A percentile compares a stretch with the other conserved stretches of the same genome.
Conservation (phyloP, 2,797 vertebrate species). For the Distichodus sexfasciatus region DNA sequence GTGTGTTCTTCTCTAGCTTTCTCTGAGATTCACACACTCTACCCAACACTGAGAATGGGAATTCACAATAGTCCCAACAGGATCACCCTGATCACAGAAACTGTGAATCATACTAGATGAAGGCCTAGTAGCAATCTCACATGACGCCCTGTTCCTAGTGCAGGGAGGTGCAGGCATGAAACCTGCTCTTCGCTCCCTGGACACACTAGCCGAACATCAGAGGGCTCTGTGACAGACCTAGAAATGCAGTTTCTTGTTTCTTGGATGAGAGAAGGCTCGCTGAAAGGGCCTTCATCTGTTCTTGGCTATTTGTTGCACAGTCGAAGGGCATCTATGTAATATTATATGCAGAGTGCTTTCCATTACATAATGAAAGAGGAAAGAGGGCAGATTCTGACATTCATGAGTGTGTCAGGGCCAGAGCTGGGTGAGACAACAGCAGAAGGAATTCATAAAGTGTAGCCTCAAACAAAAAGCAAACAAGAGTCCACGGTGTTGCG, state of each 20-base stretch:
- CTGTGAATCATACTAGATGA: slow-evolving; percentile 9
- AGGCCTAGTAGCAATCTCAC: background rate
- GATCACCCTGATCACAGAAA: background rate
- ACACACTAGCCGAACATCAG: slow-evolving; percentile 1
- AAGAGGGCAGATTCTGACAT: background rate
- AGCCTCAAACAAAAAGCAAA: background rate
- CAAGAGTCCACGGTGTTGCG: background rate
- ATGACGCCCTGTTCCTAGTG: background rate
- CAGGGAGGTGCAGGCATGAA: background rate
- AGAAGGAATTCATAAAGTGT: slow-evolving; percentile 4
- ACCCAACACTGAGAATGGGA: background rate
- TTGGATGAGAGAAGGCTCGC: background rate
- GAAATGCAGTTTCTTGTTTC: background rate
- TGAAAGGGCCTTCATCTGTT: background rate
- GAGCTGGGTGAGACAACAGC: background rate
- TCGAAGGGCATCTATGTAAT: background rate
- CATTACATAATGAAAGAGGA: slow-evolving; percentile 1
- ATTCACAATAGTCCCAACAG: background rate
- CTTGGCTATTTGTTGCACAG: background rate
- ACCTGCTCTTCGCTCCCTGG: background rate
- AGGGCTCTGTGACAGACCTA: background rate
- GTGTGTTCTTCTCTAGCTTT: background rate
- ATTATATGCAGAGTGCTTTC: background rate
- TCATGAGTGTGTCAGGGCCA: background rate
- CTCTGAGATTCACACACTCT: background rate